These are phyloP conservation scores for Agrenia bidenticulata DNA, from an alignment of 2,888 invertebrate species.

Conservation along the genomic window DNA sequence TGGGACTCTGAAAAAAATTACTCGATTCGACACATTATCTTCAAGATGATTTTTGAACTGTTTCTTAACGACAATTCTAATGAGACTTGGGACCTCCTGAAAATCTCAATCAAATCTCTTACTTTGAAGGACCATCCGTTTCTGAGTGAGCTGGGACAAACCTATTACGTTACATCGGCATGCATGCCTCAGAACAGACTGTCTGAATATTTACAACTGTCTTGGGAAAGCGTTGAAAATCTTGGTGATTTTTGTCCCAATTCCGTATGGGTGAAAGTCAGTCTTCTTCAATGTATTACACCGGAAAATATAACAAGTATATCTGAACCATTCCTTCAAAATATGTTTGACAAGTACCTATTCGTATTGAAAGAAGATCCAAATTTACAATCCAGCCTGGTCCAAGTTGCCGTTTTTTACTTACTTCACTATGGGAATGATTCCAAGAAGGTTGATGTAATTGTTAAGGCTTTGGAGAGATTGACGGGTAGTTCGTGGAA, in stretches of 20 bases:
- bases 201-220: constrained; percentile 34
- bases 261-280: constrained; percentile 34
- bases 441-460: constrained; percentile 6
- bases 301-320: constrained; percentile 32
- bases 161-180: constrained; percentile 22
- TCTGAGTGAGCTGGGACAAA: constrained; percentile 28
- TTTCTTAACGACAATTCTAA: constrained; percentile 35
- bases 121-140: constrained; percentile 27
- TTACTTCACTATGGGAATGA: constrained; percentile 31
- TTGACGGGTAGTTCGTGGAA: constrained; percentile 34
- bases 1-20: constrained; percentile 37
- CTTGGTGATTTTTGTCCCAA: constrained; percentile 30
- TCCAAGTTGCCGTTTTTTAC: constrained; percentile 39
- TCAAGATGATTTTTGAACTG: constrained; percentile 34
- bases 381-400: constrained; percentile 36
- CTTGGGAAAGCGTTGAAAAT: constrained; percentile 31
- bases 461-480: constrained; percentile 19
- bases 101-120: constrained; percentile 24
- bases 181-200: constrained; percentile 35
- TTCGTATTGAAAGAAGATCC: constrained; percentile 33
- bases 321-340: constrained; percentile 27
- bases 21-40: constrained; percentile 41
- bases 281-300: constrained; percentile 33
- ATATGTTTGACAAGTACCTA: constrained; percentile 31
- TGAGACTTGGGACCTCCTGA: constrained; percentile 37